Percentiles rank a stretch among this genome's conserved stretches.
phyloP scores from a whole-genome alignment of 2,888 invertebrate species.

The Synanthedon tipuliformis region DNA sequence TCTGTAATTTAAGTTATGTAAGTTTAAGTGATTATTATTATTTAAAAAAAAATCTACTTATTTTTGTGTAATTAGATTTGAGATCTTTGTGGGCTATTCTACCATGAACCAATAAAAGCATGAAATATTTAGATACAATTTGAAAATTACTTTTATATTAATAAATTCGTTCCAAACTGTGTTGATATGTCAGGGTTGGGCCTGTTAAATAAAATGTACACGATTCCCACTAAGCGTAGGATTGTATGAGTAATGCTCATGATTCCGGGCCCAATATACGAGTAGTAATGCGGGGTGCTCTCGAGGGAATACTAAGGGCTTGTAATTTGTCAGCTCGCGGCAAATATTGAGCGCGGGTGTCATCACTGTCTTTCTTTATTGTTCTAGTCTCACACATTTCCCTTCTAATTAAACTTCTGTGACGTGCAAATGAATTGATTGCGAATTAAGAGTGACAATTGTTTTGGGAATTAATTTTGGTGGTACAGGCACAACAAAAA shows the following conservation, averaged over 20 bases:
- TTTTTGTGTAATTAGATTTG: too few relatives aligned
- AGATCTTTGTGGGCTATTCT: too few relatives aligned
- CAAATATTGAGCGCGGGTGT: slow-evolving; percentile 27
- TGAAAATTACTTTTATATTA: too few relatives aligned
- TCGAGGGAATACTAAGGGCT: slow-evolving; percentile 27
- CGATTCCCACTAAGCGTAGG: background rate
- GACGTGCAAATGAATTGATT: slow-evolving; percentile 37
- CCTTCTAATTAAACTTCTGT: slow-evolving; percentile 31
- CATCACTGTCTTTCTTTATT: slow-evolving; percentile 33
- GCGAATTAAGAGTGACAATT: slow-evolving; percentile 28
- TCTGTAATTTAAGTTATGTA: too few relatives aligned
- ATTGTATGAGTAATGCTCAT: slow-evolving; percentile 7
- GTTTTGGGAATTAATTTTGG: background rate
- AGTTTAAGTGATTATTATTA: too few relatives aligned
- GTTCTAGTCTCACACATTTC: slow-evolving; percentile 20
- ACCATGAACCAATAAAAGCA: too few relatives aligned
- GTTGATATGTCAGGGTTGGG: too few relatives aligned
- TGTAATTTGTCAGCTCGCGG: slow-evolving; percentile 35
- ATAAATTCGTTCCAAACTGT: too few relatives aligned
- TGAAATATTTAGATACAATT: too few relatives aligned
- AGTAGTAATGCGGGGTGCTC: slow-evolving; percentile 7
- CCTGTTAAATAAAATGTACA: too few relatives aligned
- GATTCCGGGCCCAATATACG: slow-evolving; percentile 8
- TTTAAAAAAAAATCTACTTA: too few relatives aligned
- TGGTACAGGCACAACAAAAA: background rate